Percentiles rank a stretch among this genome's conserved stretches.
These are phyloP conservation scores for Agriopis aurantiaria DNA, from an alignment of 2,888 invertebrate species.

Conservation along the genomic window DNA sequence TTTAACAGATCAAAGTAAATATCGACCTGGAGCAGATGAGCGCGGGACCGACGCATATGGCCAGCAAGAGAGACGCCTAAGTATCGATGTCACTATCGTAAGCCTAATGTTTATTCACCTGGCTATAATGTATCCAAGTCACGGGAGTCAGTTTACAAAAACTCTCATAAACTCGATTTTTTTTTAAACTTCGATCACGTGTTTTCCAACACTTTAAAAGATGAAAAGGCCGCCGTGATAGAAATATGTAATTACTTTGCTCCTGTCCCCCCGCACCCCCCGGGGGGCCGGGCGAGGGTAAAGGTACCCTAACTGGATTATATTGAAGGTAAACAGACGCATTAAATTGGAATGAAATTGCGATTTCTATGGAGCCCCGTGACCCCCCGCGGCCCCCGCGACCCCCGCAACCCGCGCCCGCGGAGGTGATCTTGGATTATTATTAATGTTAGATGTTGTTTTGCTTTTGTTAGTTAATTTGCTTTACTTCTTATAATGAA, in stretches of 20 bases:
- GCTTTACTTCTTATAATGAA: neutral
- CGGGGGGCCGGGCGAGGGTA: constrained; percentile 18
- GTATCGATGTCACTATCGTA: too few species aligned
- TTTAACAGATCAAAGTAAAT: too few species aligned
- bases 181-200: constrained; percentile 12
- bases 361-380: constrained; percentile 64
- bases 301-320: constrained; percentile 68
- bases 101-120: too few species aligned
- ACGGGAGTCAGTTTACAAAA: neutral
- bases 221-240: constrained; percentile 50
- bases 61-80: too few species aligned
- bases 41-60: too few species aligned
- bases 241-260: constrained; percentile 57
- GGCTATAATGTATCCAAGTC: too few species aligned
- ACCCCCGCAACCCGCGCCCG: constrained; percentile 38
- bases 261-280: constrained; percentile 18
- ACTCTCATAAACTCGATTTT: neutral
- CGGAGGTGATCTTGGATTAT: constrained; percentile 47
- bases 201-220: constrained; percentile 29
- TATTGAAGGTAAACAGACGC: constrained; percentile 80
- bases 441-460: constrained; percentile 12
- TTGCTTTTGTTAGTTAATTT: constrained; percentile 9
- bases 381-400: constrained; percentile 46
- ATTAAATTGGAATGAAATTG: constrained; percentile 81
- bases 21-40: too few species aligned